phyloP scores from a whole-genome alignment of 2,113 vertebrate genomes.

The Promerops cafer region DNA sequence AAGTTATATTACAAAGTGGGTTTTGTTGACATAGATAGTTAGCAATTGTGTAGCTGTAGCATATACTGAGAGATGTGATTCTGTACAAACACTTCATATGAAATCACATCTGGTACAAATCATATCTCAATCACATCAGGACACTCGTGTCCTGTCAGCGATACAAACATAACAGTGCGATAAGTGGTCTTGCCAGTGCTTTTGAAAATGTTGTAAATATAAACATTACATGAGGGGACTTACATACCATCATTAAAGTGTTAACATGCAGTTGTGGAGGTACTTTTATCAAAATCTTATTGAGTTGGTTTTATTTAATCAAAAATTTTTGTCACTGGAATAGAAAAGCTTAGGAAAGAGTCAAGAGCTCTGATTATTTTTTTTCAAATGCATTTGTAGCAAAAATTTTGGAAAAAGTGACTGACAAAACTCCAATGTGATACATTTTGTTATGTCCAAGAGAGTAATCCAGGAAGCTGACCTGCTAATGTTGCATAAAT shows the following conservation, averaged over 20 bases:
- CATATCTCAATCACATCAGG: neutral
- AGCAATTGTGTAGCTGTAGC: neutral
- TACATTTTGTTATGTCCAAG: neutral
- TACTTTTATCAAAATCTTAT: neutral
- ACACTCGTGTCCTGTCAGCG: neutral
- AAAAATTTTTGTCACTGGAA: neutral
- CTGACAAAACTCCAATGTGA: neutral
- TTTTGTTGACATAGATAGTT: neutral
- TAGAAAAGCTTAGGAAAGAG: neutral
- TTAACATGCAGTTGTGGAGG: neutral
- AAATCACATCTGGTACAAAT: neutral
- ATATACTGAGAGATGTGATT: neutral
- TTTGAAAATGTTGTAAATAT: neutral
- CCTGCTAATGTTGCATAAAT: neutral
- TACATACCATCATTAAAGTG: neutral
- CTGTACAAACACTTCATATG: neutral
- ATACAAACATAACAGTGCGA: neutral
- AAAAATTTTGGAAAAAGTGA: neutral
- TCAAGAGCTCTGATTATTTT: neutral
- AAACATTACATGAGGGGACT: neutral
- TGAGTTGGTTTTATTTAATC: neutral
- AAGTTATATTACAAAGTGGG: neutral
- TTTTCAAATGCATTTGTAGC: neutral
- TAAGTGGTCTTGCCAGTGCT: neutral
- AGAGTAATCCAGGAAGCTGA: neutral